Evolutionary conservation across 1,140 invertebrate species (phyloP).

Genomic region (silkworm (Bombyx mori)): DNA sequence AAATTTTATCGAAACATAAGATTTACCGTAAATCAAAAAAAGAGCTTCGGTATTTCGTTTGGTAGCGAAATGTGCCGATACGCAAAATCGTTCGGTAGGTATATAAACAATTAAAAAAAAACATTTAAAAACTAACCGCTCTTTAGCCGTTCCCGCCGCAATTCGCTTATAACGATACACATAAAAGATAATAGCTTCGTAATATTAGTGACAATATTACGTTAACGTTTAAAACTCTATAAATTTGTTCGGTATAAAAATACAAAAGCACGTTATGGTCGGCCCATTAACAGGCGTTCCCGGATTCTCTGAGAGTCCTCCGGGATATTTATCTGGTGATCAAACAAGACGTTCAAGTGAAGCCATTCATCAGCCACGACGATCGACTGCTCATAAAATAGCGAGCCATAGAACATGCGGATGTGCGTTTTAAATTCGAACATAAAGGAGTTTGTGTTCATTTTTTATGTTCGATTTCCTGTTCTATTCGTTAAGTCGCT

Average conservation of each 20-base stretch:
- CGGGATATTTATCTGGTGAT: slow-evolving; percentile 55
- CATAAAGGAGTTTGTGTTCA: not conserved
- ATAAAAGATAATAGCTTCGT: slow-evolving; percentile 12
- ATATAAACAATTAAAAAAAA: slow-evolving; percentile 15
- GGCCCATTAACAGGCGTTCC: slow-evolving; percentile 43
- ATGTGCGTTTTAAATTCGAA: slow-evolving; percentile 7
- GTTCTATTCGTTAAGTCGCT: not conserved
- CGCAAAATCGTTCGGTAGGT: not conserved
- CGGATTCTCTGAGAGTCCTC: slow-evolving; percentile 30
- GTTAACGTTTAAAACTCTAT: slow-evolving; percentile 1
- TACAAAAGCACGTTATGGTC: slow-evolving; percentile 23
- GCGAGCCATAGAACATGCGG: slow-evolving; percentile 43
- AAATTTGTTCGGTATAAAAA: slow-evolving; percentile 6
- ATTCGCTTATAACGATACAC: slow-evolving; percentile 1
- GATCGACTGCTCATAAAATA: slow-evolving; percentile 31
- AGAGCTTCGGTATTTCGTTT: too few species aligned
- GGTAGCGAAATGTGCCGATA: too few species aligned
- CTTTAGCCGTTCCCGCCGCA: slow-evolving; percentile 17
- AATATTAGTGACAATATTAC: slow-evolving; percentile 7
- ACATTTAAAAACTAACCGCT: slow-evolving; percentile 9
- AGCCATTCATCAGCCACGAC: slow-evolving; percentile 40
- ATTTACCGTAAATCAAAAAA: too few species aligned
- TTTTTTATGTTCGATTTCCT: slow-evolving; percentile 8
- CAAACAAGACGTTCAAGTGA: slow-evolving; percentile 38
- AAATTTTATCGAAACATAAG: too few species aligned